Conservation (phyloP, 2,888 invertebrate species). For the Hemistola chrysoprasaria region DNA sequence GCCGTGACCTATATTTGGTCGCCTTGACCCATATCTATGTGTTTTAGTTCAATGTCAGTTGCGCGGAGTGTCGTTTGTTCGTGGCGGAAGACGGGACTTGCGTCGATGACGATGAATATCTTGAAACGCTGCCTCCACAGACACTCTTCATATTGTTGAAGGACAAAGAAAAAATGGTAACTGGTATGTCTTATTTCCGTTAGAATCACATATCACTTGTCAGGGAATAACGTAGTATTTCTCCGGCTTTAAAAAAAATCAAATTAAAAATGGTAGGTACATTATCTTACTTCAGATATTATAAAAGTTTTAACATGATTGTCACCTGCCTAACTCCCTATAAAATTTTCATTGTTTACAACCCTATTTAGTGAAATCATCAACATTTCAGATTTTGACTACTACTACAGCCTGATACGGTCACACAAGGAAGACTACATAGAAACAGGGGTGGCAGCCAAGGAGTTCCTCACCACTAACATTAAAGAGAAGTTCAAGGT, state of each 20-base stretch:
- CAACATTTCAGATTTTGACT: slow-evolving; percentile 86
- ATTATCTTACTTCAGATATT: too few relatives aligned
- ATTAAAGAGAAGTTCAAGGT: slow-evolving; percentile 74
- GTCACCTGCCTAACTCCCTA: too few relatives aligned
- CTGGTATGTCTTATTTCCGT: slow-evolving; percentile 67
- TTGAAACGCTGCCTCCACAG: slow-evolving; percentile 87
- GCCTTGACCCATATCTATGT: slow-evolving; percentile 57
- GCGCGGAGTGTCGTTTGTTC: slow-evolving; percentile 75
- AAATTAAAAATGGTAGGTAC: too few relatives aligned
- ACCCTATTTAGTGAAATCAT: not conserved
- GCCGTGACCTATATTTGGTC: slow-evolving; percentile 59
- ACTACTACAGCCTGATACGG: slow-evolving; percentile 86
- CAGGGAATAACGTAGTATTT: too few relatives aligned
- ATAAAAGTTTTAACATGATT: too few relatives aligned
- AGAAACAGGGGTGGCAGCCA: slow-evolving; percentile 86
- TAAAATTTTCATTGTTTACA: not conserved
- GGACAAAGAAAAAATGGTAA: slow-evolving; percentile 79
- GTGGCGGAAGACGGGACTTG: slow-evolving; percentile 86
- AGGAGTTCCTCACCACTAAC: slow-evolving; percentile 88
- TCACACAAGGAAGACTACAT: slow-evolving; percentile 86
- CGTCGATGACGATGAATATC: slow-evolving; percentile 89
- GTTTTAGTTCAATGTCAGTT: slow-evolving; percentile 74
- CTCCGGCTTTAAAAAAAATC: too few relatives aligned
- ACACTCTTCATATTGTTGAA: slow-evolving; percentile 85
- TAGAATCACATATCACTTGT: too few relatives aligned